Evolutionary conservation across 2,797 vertebrate genomes (phyloP).

Genomic region (Poeciliopsis paucimaculata): DNA sequence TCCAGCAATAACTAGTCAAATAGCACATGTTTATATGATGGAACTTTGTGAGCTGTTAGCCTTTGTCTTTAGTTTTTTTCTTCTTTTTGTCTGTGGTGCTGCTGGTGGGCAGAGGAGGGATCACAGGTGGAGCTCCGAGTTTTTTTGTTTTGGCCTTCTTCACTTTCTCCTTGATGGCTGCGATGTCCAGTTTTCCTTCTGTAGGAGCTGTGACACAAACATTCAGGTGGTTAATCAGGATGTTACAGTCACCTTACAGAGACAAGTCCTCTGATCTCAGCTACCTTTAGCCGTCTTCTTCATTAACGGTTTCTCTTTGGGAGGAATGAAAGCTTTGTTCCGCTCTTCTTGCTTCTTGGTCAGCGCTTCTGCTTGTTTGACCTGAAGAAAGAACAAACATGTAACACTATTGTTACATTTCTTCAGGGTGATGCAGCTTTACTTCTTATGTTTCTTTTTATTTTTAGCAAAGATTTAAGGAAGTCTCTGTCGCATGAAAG

Average conservation of each 20-base stretch:
- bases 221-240: neutral
- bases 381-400: constrained; percentile 58
- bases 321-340: constrained; percentile 94
- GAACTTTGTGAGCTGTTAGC: constrained; percentile 9
- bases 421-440: neutral
- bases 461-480: neutral
- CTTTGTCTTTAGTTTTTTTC: constrained; percentile 77
- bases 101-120: constrained; percentile 76
- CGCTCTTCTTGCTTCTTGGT: constrained; percentile 91
- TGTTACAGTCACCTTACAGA: neutral
- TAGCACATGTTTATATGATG: no score
- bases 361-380: constrained; percentile 88
- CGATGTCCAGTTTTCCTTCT: constrained; percentile 89
- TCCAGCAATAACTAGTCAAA: neutral
- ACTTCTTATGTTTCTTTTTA: neutral
- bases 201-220: constrained; percentile 74
- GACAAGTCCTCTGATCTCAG: neutral
- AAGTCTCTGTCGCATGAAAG: neutral
- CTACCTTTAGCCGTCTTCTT: constrained; percentile 88
- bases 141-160: constrained; percentile 94
- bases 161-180: constrained; percentile 93
- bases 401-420: neutral
- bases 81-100: constrained; percentile 81
- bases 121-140: constrained; percentile 88
- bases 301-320: constrained; percentile 88